Evolutionary conservation across 2,797 vertebrate species (phyloP).

Genomic region (Lagodon rhomboides): DNA sequence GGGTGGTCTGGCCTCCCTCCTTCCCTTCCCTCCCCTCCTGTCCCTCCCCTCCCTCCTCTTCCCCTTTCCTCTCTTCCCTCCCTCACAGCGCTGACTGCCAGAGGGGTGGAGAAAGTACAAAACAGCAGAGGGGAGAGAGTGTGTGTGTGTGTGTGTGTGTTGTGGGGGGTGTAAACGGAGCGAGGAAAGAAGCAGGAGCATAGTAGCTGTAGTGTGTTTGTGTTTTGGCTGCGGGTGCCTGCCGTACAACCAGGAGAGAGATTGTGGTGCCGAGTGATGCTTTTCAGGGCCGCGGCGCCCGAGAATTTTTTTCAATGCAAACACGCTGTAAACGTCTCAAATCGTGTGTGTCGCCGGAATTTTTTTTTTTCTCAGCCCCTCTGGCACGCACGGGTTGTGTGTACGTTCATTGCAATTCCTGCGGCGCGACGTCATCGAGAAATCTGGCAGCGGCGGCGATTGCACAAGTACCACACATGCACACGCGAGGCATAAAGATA

Average conservation of each 20-base stretch:
- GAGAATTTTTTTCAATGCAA: constrained; percentile 59
- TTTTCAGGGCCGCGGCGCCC: constrained; percentile 66
- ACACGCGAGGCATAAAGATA: constrained; percentile 60
- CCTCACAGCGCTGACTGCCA: constrained; percentile 76
- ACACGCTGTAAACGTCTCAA: constrained; percentile 52
- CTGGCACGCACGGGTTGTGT: constrained; percentile 66
- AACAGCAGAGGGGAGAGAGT: constrained; percentile 67
- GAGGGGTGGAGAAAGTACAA: constrained; percentile 84
- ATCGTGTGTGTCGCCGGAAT: constrained; percentile 35
- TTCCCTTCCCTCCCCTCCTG: constrained; percentile 52
- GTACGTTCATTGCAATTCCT: constrained; percentile 76
- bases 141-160: constrained; percentile 43
- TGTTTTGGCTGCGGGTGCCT: constrained; percentile 84
- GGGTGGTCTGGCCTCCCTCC: constrained; percentile 93
- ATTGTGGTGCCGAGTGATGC: constrained; percentile 80
- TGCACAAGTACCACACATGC: constrained; percentile 66
- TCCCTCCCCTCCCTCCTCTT: constrained; percentile 61
- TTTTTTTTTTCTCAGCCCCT: constrained; percentile 51
- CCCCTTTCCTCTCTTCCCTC: constrained; percentile 80
- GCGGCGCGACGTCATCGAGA: constrained; percentile 65
- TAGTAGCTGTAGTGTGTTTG: constrained; percentile 90
- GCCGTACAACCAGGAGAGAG: constrained; percentile 77
- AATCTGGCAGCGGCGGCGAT: constrained; percentile 64
- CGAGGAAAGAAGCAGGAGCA: constrained; percentile 79
- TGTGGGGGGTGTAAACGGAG: constrained; percentile 36